These are phyloP conservation scores for Phaethon lepturus DNA, from an alignment of 2,113 vertebrate species.

Conservation along the genomic window DNA sequence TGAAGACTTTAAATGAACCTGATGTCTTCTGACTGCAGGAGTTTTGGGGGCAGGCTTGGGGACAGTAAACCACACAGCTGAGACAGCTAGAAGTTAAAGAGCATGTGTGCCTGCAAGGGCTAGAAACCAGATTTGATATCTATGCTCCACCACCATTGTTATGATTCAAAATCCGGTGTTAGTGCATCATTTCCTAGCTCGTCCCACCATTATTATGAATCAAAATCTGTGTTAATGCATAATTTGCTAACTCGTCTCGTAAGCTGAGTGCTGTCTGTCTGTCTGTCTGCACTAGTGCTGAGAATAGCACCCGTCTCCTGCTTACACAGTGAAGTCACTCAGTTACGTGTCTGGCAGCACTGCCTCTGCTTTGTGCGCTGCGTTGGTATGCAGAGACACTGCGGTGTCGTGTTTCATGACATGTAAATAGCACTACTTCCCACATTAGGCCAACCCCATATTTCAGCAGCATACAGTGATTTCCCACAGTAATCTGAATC, in stretches of 20 bases:
- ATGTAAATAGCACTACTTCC: not conserved
- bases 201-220: not conserved
- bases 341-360: constrained; percentile 34
- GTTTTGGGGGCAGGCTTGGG: not conserved
- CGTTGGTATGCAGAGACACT: not conserved
- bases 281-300: not conserved
- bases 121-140: not conserved
- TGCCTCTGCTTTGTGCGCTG: constrained; percentile 29
- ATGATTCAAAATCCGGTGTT: not conserved
- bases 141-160: not conserved
- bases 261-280: not conserved
- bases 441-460: not conserved
- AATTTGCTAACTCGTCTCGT: not conserved
- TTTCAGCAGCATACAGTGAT: not conserved
- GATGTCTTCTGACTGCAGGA: not conserved
- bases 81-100: not conserved
- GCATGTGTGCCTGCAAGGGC: not conserved
- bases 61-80: not conserved
- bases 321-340: constrained; percentile 41
- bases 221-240: not conserved
- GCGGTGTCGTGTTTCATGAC: not conserved
- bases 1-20: not conserved
- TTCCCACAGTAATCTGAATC: constrained; percentile 28
- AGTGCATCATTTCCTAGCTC: not conserved
- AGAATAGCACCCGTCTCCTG: constrained; percentile 40